Evolutionary conservation across 2,888 invertebrate genomes (phyloP), one percentile per base, ranked within the genome.

Genomic region (Leptogaster cylindrica): DNA sequence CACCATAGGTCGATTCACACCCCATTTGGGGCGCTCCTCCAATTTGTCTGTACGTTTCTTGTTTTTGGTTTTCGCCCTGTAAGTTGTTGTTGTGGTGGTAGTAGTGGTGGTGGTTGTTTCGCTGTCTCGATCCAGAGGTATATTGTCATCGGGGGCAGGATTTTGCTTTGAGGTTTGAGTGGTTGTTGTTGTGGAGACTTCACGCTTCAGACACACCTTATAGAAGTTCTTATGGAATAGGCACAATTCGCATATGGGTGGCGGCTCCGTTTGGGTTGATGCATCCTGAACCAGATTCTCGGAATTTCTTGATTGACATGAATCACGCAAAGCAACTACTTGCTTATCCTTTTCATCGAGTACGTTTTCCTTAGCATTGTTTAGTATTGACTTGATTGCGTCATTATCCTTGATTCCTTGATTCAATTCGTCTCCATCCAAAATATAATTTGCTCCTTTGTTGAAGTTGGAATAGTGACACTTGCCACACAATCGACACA

Each of bases 1-100:
- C 7, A 90, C 90, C 20, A 88, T 88, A 3, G 93, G 92, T 71
- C 88, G 83, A 74, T 89, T 90, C 1, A 87, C 90, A 41, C 89
- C 87, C 91, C 91, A 88, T 80, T 91, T 87, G 8, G 89, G 88
- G 67, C 91, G 83, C 77, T 86, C 86, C 76, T 86, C 86, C 74
- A 87, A 81, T 74, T 78, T 79, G 16, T 70, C 70, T 31, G 72
- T 73, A 25, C 72, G 66, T 8, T 75, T 75, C 20, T 77, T 76
- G 10, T 75, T 76, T 70, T 79, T 79, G 51, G 74, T 74, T 65
- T 77, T 77, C 3, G 77, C 77, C 52, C 77, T 77, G 28, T 76
- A 77, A 2, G 79, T 80, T 0, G 80, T 80, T 2, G 76, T 77
- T 4, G 80, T 79, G 0, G 80, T 80, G 3, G 80, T 81, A 3